These are phyloP conservation scores for Calyptomena viridis DNA, from an alignment of 2,113 vertebrate species.

Conservation along the genomic window DNA sequence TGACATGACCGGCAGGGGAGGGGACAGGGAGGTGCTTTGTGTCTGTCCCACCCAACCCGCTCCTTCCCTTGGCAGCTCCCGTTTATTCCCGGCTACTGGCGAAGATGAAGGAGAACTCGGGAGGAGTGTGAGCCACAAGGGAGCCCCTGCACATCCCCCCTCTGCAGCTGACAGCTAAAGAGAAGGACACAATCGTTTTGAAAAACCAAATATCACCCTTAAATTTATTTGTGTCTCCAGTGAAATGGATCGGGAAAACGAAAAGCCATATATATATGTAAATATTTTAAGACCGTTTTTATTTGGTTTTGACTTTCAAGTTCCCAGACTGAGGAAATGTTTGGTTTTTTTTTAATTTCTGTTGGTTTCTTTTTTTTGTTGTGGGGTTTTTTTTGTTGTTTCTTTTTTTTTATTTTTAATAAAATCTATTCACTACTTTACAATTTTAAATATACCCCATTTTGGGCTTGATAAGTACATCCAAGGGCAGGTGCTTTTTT, in stretches of 20 bases:
- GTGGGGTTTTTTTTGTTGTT: background rate
- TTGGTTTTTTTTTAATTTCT: background rate
- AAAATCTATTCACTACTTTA: background rate
- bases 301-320: background rate
- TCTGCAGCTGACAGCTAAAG: conserved; percentile 21
- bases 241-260: background rate
- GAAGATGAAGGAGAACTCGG: conserved; percentile 67
- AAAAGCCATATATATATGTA: conserved; percentile 66
- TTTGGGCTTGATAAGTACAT: background rate
- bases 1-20: background rate
- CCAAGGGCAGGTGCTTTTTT: background rate
- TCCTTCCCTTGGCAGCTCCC: conserved; percentile 62
- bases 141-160: background rate
- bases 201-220: conserved; percentile 63
- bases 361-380: background rate
- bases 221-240: conserved; percentile 39
- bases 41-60: background rate
- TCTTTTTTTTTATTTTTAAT: background rate
- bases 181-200: conserved; percentile 48
- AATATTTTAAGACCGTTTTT: conserved; percentile 52
- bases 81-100: conserved; percentile 72
- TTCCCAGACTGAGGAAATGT: background rate
- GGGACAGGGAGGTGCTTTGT: background rate
- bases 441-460: background rate
- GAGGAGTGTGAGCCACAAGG: background rate